Evolutionary conservation across 1,140 invertebrate species (phyloP).

Genomic region (Papilio polytes): DNA sequence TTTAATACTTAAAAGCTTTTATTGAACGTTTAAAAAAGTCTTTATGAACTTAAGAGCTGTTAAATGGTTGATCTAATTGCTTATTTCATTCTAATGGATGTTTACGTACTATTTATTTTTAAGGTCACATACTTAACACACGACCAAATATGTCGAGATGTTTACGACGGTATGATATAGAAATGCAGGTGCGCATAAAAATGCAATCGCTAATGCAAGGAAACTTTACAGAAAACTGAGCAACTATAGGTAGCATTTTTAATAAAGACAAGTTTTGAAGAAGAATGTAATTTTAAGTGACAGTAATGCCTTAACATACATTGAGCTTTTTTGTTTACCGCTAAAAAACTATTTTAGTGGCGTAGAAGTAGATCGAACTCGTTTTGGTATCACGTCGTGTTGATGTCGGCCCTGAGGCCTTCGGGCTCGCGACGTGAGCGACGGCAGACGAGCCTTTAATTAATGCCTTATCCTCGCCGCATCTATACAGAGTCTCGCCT

Average conservation of each 20-base stretch:
- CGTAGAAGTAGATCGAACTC: slow-evolving; percentile 42
- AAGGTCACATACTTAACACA: slow-evolving; percentile 34
- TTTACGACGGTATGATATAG: slow-evolving; percentile 2
- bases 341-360: slow-evolving; percentile 43
- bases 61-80: slow-evolving; percentile 30
- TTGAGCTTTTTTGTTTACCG: too few species aligned
- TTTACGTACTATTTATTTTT: slow-evolving; percentile 17
- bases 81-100: slow-evolving; percentile 20
- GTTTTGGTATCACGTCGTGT: slow-evolving; percentile 49
- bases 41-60: slow-evolving; percentile 13
- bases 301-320: too few species aligned
- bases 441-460: slow-evolving; percentile 51
- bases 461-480: slow-evolving; percentile 44
- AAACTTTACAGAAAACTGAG: slow-evolving; percentile 11
- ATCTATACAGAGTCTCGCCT: slow-evolving; percentile 32
- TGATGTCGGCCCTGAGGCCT: slow-evolving; percentile 49
- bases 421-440: slow-evolving; percentile 40
- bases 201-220: slow-evolving; percentile 11
- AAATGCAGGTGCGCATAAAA: slow-evolving; percentile 4
- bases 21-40: background rate
- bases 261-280: background rate
- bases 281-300: too few species aligned
- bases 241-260: background rate
- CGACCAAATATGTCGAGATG: slow-evolving; percentile 28
- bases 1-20: background rate